These are phyloP conservation scores for Xenopus borealis DNA, from an alignment of 2,113 vertebrate genomes.

Conservation along the genomic window DNA sequence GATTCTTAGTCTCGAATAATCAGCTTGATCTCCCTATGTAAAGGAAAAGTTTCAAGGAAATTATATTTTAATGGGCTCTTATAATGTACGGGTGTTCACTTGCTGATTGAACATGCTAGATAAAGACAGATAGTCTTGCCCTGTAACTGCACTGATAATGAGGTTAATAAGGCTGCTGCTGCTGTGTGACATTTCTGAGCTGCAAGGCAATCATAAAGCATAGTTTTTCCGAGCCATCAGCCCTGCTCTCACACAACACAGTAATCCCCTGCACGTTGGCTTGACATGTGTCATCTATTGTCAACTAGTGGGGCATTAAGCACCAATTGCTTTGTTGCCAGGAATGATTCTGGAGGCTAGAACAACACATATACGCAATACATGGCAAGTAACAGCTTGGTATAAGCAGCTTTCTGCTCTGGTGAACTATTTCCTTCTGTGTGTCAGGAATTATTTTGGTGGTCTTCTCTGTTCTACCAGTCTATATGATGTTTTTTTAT, in stretches of 20 bases:
- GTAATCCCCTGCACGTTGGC: constrained; percentile 43
- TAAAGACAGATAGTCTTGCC: background rate
- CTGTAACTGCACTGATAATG: constrained; percentile 5
- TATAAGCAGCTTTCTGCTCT: background rate
- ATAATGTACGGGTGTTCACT: background rate
- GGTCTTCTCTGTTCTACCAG: no score
- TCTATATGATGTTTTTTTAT: no score
- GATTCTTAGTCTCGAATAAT: no score
- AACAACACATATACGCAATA: background rate
- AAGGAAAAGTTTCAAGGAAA: background rate
- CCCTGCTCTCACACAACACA: constrained; percentile 58
- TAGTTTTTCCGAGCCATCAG: constrained; percentile 79
- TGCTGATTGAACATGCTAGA: background rate
- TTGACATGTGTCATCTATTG: constrained; percentile 39
- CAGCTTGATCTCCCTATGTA: background rate
- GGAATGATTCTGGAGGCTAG: background rate
- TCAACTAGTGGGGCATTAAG: no score
- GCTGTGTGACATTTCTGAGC: constrained; percentile 29
- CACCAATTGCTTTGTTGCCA: background rate
- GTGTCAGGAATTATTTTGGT: no score
- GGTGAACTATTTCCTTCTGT: no score
- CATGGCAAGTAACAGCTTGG: background rate
- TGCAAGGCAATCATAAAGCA: constrained; percentile 68
- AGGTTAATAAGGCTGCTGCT: background rate
- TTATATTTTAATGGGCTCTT: background rate